These are phyloP conservation scores for Lanius collurio DNA, from an alignment of 2,113 vertebrate genomes.

Conservation along the genomic window DNA sequence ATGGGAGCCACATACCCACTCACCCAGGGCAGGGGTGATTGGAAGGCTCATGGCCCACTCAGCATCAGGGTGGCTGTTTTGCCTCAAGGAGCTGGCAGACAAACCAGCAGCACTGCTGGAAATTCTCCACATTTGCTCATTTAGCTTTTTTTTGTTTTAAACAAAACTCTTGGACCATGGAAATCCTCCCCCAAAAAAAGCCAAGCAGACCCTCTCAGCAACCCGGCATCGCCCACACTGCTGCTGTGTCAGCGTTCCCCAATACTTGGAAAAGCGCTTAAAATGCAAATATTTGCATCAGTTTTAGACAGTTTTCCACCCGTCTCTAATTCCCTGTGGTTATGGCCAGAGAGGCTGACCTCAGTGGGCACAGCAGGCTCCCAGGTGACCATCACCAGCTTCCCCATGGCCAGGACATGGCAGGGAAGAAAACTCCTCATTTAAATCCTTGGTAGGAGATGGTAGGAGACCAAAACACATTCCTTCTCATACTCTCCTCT, in stretches of 20 bases:
- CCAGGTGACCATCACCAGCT: not conserved
- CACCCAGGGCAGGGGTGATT: not conserved
- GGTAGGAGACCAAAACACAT: not conserved
- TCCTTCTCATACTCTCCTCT: not conserved
- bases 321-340: not conserved
- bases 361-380: fast-evolving
- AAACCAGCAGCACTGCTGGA: not conserved
- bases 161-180: not conserved
- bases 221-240: not conserved
- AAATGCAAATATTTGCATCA: slow-evolving; percentile 36
- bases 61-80: not conserved
- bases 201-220: not conserved
- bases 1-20: not conserved
- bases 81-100: not conserved
- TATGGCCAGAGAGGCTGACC: not conserved
- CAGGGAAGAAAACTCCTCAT: not conserved
- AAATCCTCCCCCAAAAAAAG: not conserved
- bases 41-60: not conserved
- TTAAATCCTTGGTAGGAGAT: not conserved
- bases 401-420: not conserved
- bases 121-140: not conserved
- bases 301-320: not conserved
- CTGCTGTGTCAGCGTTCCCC: not conserved
- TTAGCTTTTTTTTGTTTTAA: not conserved
- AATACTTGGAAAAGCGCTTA: not conserved